Percentiles rank a stretch among this genome's conserved stretches.
Conservation (phyloP, 35 echinoderm and acorn worm genomes). For the Apostichopus parvimensis region DNA sequence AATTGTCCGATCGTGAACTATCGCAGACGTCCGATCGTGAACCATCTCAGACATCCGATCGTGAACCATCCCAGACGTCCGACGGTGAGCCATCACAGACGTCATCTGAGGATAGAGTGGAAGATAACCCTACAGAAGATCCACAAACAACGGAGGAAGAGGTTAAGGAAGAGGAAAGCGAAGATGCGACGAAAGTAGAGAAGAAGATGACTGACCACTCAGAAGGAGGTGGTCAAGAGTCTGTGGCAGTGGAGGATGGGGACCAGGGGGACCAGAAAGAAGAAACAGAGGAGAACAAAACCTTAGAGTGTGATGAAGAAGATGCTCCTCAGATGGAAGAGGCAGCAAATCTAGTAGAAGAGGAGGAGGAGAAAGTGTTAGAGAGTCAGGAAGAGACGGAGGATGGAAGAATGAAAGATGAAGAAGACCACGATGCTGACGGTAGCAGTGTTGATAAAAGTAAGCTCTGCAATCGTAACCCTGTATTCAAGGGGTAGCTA, state of each 20-base stretch:
- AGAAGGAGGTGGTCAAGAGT: not conserved
- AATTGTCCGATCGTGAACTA: not conserved
- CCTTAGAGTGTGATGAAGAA: not conserved
- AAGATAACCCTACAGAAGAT: not conserved
- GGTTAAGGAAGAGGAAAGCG: not conserved
- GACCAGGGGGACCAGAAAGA: not conserved
- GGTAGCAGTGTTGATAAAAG: conserved; percentile 3
- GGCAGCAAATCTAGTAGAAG: not conserved
- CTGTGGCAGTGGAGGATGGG: not conserved
- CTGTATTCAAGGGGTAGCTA: too few species aligned
- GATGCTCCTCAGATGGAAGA: not conserved
- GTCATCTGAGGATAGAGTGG: not conserved
- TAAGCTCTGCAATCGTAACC: not conserved
- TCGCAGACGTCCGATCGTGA: not conserved
- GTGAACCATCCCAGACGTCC: not conserved
- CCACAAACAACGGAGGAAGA: not conserved
- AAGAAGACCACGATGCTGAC: not conserved
- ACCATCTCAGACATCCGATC: not conserved
- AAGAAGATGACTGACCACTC: not conserved
- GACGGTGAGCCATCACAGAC: not conserved
- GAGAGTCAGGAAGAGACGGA: not conserved
- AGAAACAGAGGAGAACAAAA: not conserved
- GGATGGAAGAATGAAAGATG: not conserved
- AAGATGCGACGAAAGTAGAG: not conserved
- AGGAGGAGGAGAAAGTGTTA: not conserved